Evolutionary conservation across 2,797 vertebrate species (phyloP).

Genomic region (Gadopsis marmoratus): DNA sequence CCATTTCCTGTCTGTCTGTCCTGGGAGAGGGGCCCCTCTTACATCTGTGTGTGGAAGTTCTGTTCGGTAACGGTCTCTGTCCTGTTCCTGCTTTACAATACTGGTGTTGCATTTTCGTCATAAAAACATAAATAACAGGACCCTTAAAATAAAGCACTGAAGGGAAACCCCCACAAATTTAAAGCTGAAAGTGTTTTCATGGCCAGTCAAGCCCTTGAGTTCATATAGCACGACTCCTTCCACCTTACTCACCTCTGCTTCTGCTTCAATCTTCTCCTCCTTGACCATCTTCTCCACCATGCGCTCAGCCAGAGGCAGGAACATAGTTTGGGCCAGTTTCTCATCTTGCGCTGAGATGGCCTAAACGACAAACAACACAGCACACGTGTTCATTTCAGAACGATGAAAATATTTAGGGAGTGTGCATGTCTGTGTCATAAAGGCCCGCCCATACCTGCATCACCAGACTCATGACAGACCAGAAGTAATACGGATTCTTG

Average conservation of each 20-base stretch:
- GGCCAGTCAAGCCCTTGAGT: neutral
- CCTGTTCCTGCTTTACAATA: too few relatives aligned
- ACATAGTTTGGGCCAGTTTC: constrained; percentile 97
- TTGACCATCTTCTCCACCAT: constrained; percentile 99
- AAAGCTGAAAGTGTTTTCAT: neutral
- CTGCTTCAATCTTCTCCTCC: constrained; percentile 98
- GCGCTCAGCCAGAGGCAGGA: constrained; percentile 95
- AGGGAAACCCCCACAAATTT: neutral
- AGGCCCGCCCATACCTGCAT: constrained; percentile 90
- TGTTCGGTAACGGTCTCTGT: too few relatives aligned
- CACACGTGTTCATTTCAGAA: neutral
- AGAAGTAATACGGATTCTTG: constrained; percentile 99
- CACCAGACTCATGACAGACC: constrained; percentile 99
- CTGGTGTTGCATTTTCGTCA: too few relatives aligned
- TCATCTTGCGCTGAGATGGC: constrained; percentile 98
- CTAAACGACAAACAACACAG: constrained; percentile 72
- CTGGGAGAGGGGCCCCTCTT: too few relatives aligned
- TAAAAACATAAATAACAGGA: too few relatives aligned
- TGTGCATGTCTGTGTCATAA: neutral
- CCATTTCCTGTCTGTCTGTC: too few relatives aligned
- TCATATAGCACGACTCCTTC: neutral
- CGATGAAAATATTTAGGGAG: neutral
- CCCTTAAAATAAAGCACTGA: too few relatives aligned
- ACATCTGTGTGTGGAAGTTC: too few relatives aligned
- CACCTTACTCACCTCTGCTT: constrained; percentile 90